Base-by-base conservation (phyloP, 1,140 invertebrate genomes). In the Limonius californicus region DNA sequence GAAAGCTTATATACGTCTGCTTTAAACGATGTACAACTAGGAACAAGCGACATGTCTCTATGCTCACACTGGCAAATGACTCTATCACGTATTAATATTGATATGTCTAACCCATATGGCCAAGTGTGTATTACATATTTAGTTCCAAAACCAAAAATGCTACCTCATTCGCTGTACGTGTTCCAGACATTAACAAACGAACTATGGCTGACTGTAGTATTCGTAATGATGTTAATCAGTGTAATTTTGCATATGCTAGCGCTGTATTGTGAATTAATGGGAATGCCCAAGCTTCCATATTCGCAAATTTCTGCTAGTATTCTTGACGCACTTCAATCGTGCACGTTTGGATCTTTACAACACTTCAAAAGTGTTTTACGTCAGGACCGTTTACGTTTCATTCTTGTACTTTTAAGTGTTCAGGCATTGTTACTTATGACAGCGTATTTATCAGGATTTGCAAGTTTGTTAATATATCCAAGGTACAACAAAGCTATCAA, bases 101-200 rank as follows among this genome's bases (percentile, higher is more conserved):
- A 16, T 0, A 32, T 60, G n/a, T 54, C 58, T 8, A 20, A 19
- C 16, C 58, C 58, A 0, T 60, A 60, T 14, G 21, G 27, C 14
- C 58, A 60, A 60, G 21, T 35, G 6, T 60, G 58, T 27, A 8
- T 14, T 1, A 60, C 58, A 18, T 60, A 54, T 35, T 35, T 60
- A 30, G 58, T 60, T 20, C 58, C 58, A 35, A 60, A 53, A 53
- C 58, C 58, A 12, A 12, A 35, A 54, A 2, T 50, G 14, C 9
- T 54, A 8, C 45, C 30, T 6, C 27, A 54, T 35, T 18, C 0
- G 11, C 20, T 43, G 6, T 60, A 35, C 30, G 20, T 30, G 6
- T 60, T 54, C 21, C 16, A 32, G 30, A 45, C 58, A n/a, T 53
- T 60, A 9, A 19, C 16, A 11, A 11, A 8, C 1, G 16, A 32